Evolutionary conservation across 2,797 vertebrate genomes (phyloP).

Genomic region (Silurus aristotelis): DNA sequence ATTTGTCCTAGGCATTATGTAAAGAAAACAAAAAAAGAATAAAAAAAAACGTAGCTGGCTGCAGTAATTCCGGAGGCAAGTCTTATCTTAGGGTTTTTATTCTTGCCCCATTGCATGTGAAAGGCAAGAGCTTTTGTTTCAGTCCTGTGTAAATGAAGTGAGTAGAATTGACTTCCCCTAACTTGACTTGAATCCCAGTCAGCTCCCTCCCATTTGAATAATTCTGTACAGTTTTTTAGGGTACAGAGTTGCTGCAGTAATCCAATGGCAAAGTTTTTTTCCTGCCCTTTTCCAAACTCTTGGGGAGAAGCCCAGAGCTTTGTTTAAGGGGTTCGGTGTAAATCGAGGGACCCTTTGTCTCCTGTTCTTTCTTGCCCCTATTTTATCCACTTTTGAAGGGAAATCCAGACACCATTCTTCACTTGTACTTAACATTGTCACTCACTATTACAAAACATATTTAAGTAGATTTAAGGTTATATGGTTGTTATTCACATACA

Average conservation of each 20-base stretch:
- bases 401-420: neutral
- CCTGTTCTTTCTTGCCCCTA: neutral
- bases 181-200: neutral
- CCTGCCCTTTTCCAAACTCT: neutral
- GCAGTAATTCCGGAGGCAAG: neutral
- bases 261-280: conserved; percentile 1
- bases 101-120: conserved; percentile 1
- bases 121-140: conserved; percentile 19
- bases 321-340: neutral
- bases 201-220: neutral
- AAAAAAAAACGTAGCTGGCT: neutral
- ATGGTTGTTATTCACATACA: neutral
- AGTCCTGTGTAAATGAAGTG: conserved; percentile 16
- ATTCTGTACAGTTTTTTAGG: conserved; percentile 14
- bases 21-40: neutral
- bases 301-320: neutral
- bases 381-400: neutral
- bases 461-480: neutral
- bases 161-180: conserved; percentile 11
- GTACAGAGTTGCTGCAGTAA: neutral
- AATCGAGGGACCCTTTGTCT: neutral
- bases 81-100: conserved; percentile 6
- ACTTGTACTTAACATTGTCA: neutral
- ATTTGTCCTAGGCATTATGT: neutral
- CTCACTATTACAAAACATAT: neutral